Conservation (phyloP, 2,888 invertebrate genomes). For the Gymnocheta viridis region DNA sequence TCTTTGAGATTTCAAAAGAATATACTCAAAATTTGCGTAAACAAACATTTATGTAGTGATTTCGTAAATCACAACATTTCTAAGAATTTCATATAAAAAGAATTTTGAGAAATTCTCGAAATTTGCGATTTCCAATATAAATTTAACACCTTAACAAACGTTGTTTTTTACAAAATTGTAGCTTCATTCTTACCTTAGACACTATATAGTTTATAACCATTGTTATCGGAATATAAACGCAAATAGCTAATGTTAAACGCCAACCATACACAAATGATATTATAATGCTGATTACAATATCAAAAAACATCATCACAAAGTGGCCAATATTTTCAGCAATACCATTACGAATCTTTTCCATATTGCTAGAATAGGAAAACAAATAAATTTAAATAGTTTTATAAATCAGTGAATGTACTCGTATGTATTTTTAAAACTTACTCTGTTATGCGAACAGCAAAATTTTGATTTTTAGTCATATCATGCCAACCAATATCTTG, state of each 20-base stretch:
- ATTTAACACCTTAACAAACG: not conserved
- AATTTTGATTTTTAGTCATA: conserved; percentile 87
- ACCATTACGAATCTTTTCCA: conserved; percentile 91
- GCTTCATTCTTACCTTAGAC: conserved; percentile 85
- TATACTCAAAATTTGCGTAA: too few species aligned
- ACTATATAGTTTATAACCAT: conserved; percentile 89
- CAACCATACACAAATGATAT: conserved; percentile 92
- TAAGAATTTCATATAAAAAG: too few species aligned
- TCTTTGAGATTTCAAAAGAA: too few species aligned
- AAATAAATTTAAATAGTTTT: not conserved
- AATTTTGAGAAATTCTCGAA: too few species aligned
- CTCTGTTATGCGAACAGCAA: conserved; percentile 89
- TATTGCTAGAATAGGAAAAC: conserved; percentile 83
- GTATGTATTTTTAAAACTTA: conserved; percentile 82
- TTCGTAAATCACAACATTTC: too few species aligned
- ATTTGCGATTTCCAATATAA: too few species aligned
- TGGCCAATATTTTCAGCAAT: conserved; percentile 93
- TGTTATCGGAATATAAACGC: conserved; percentile 90
- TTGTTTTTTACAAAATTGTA: not conserved
- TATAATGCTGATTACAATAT: conserved; percentile 84
- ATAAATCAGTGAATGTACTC: not conserved
- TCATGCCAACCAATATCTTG: conserved; percentile 91
- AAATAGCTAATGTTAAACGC: conserved; percentile 91
- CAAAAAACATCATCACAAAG: conserved; percentile 84
- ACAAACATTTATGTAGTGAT: too few species aligned